Percentiles rank a stretch among this genome's conserved stretches.
phyloP scores from a whole-genome alignment of 2,888 invertebrate genomes.

The Polylopha cassiicola region DNA sequence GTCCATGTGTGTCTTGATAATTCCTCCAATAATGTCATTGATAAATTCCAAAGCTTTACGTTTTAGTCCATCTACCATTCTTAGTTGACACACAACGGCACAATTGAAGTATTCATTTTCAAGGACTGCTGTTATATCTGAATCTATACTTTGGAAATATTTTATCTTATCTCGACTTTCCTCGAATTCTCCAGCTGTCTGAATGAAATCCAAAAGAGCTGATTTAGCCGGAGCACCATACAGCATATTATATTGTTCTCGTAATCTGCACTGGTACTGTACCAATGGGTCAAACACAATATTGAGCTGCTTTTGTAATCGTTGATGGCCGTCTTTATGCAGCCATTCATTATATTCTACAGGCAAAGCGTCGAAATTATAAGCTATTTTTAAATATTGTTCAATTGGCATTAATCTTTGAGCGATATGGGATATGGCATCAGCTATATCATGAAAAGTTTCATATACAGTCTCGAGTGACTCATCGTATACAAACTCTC shows the following conservation, averaged over 20 bases:
- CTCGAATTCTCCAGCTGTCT: slow-evolving; percentile 74
- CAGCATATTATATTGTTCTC: slow-evolving; percentile 75
- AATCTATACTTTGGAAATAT: slow-evolving; percentile 77
- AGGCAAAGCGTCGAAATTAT: slow-evolving; percentile 69
- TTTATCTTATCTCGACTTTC: slow-evolving; percentile 78
- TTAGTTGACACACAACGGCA: slow-evolving; percentile 79
- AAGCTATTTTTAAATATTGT: slow-evolving; percentile 61
- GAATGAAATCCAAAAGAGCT: slow-evolving; percentile 65
- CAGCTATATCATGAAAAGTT: slow-evolving; percentile 77
- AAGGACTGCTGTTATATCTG: slow-evolving; percentile 78
- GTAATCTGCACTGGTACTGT: slow-evolving; percentile 72
- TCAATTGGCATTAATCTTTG: slow-evolving; percentile 79
- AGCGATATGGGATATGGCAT: slow-evolving; percentile 73
- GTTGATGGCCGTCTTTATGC: slow-evolving; percentile 65
- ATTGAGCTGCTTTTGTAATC: slow-evolving; percentile 71
- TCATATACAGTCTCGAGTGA: slow-evolving; percentile 74
- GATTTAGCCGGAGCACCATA: slow-evolving; percentile 70
- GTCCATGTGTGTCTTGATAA: slow-evolving; percentile 79
- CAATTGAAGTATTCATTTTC: slow-evolving; percentile 83
- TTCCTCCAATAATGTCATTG: slow-evolving; percentile 78
- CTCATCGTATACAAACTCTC: slow-evolving; percentile 78
- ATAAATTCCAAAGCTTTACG: slow-evolving; percentile 76
- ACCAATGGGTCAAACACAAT: slow-evolving; percentile 75
- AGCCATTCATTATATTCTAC: slow-evolving; percentile 78
- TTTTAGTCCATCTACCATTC: slow-evolving; percentile 80